These are phyloP conservation scores for Tricholauxania praeusta DNA, from an alignment of 2,888 invertebrate genomes.

Conservation along the genomic window DNA sequence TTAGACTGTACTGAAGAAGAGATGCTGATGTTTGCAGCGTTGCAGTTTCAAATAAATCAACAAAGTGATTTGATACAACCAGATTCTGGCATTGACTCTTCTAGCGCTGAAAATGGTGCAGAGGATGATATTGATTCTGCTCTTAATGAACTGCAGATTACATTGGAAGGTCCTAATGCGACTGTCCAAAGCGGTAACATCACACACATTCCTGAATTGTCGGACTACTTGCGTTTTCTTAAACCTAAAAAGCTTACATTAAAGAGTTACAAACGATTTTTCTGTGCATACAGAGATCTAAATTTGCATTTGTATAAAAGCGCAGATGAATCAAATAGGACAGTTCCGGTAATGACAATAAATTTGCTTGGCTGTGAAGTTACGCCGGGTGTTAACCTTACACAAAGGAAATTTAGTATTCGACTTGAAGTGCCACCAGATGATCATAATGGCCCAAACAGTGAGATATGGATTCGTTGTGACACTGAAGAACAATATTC, in stretches of 20 bases:
- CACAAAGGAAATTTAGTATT: conserved; percentile 92
- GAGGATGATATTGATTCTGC: conserved; percentile 97
- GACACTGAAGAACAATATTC: conserved; percentile 96
- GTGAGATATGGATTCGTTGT: conserved; percentile 96
- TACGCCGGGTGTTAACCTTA: conserved; percentile 94
- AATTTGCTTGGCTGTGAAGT: conserved; percentile 95
- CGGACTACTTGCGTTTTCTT: conserved; percentile 91
- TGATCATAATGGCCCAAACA: conserved; percentile 96
- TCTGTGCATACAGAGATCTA: conserved; percentile 95
- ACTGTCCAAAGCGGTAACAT: conserved; percentile 80
- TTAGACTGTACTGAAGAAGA: conserved; percentile 99
- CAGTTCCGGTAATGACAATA: conserved; percentile 79
- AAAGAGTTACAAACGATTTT: conserved; percentile 94
- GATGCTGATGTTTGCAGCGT: conserved; percentile 96
- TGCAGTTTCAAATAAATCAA: conserved; percentile 91
- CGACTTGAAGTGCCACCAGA: conserved; percentile 93
- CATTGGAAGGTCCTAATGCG: conserved; percentile 83
- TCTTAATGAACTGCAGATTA: conserved; percentile 90
- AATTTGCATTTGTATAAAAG: conserved; percentile 87
- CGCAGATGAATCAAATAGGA: conserved; percentile 79
- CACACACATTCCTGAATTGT: conserved; percentile 94
- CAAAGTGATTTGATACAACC: conserved; percentile 70
- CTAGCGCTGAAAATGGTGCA: conserved; percentile 68
- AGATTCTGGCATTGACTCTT: conserved; percentile 55
- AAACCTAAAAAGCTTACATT: conserved; percentile 96